Base-by-base conservation (phyloP, 2,113 vertebrate species). In the Aphelocoma coerulescens region DNA sequence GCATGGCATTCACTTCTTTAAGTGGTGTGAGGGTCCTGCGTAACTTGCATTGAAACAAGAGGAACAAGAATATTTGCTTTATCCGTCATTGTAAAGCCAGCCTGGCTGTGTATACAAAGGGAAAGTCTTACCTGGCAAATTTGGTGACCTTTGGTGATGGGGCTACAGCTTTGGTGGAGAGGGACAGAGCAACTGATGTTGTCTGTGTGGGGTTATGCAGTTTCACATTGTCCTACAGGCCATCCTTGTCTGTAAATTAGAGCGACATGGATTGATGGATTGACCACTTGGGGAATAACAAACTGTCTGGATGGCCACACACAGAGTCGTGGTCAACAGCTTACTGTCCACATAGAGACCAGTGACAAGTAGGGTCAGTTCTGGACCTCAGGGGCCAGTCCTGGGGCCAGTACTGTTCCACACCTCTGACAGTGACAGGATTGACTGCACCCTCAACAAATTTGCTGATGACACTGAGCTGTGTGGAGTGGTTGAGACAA, bases 361-460 rank as follows among this genome's bases (percentile, higher is more conserved):
- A 35, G 37, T 51, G 83, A 51, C 0, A 1, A 67, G 24, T 51
- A 37, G 16, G 43, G 37, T 43, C 62, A 49, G 23, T 24, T 23
- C 23, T 49, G 48, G 23, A 24, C 44, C 62, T 51, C 37, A 35
- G 32, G 51, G 44, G 7, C 35, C 1, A 0, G 35, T 75, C 10
- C 30, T 51, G 43, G 20, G 26, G 21, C 21, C 0, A 0, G 0
- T 7, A 3, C 52, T 14, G 26, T 43, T 21, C 44, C 43, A 41
- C 10, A 43, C 16, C 24, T 66, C 12, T 49, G 35, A 48, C 49
- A 65, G n/a, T 23, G 82, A n/a, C 3, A 68, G 68, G 48, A 14
- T 20, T 1, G 0, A 63, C 39, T 19, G 58, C 33, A 37, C 7
- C 9, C 49, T 27, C 58, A 37, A 27, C 39, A 17, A 11, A 16